Base-by-base conservation (phyloP, 2,797 vertebrate species). In the Rhinatrema bivittatum region DNA sequence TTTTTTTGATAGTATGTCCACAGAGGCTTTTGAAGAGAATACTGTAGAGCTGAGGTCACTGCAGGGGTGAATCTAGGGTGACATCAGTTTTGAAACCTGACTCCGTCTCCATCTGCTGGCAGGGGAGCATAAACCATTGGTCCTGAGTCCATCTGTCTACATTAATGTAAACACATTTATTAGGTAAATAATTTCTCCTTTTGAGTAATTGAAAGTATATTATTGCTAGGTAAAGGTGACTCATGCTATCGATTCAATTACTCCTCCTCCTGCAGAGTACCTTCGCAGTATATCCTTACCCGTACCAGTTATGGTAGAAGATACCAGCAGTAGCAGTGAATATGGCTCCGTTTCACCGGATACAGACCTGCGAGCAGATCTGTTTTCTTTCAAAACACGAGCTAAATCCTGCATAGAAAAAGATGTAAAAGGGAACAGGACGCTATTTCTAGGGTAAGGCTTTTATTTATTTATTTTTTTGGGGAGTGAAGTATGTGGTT, bases 311-410 rank as follows among this genome's bases (percentile, higher is more conserved):
- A 84, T 98, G 64, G 89, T 98, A 26, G 96, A 98, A 71, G 96
- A 99, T 66, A 93, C 94, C 50, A 98, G 96, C 75, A 97, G 94
- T 81, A 98, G 95, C 17, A 98, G 96, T 2, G 96, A 99, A 64
- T 97, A 97, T 3, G 94, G 95, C 51, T 99, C 96, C 0, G 93
- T 98, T 48, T 99, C 96, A 20, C 95, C 95, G 2, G 96, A 99
- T 72, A 94, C 90, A 1, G 96, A 99, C 56, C 78, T 97, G 52
- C 93, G 91, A 76, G 79, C 67, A 33, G 94, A 98, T 72, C 94
- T 94, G 25, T 98, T 98, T 72, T 80, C 84, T 47, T 97, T 98
- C 74, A 98, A 94, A 76, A 79, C 87, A 46, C 91, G 94, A 78
- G 52, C 79, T 55, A 99, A 93, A 66, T 97, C 93, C 59, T 95